phyloP scores from a whole-genome alignment of 2,888 invertebrate genomes.

The Gastrophysa polygoni region DNA sequence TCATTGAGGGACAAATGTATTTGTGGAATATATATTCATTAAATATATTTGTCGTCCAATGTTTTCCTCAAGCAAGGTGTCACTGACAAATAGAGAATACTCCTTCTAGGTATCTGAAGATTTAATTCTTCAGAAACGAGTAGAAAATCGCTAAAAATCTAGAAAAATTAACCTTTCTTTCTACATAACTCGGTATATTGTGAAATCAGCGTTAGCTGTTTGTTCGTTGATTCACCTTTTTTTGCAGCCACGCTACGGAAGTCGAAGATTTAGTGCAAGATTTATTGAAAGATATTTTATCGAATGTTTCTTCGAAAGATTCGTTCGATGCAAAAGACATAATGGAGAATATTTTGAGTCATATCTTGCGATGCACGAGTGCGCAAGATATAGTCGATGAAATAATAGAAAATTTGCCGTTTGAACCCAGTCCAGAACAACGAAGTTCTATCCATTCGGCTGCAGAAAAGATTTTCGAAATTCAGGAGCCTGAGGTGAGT shows the following conservation, averaged over 20 bases:
- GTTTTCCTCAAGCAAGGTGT: no score
- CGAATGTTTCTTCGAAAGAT: slow-evolving; percentile 37
- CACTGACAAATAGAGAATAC: no score
- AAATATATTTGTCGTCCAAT: no score
- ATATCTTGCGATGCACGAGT: slow-evolving; percentile 44
- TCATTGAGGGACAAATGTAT: no score
- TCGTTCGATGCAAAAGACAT: slow-evolving; percentile 39
- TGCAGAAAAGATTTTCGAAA: slow-evolving; percentile 47
- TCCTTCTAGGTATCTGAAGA: no score
- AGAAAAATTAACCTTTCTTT: no score
- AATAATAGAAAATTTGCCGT: slow-evolving; percentile 45
- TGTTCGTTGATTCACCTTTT: not conserved
- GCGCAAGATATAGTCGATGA: slow-evolving; percentile 46
- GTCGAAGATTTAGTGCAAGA: slow-evolving; percentile 42
- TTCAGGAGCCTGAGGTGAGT: slow-evolving; percentile 45
- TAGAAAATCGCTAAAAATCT: no score
- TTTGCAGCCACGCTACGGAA: slow-evolving; percentile 41
- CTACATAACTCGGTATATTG: no score
- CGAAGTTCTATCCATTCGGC: slow-evolving; percentile 44
- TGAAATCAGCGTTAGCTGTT: no score
- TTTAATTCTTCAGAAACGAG: no score
- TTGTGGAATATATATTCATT: no score
- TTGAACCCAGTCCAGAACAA: slow-evolving; percentile 44
- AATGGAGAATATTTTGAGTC: slow-evolving; percentile 41
- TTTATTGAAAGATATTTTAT: slow-evolving; percentile 46